These are phyloP conservation scores for Xanthia icteritia DNA, from an alignment of 2,888 invertebrate species.

Conservation along the genomic window DNA sequence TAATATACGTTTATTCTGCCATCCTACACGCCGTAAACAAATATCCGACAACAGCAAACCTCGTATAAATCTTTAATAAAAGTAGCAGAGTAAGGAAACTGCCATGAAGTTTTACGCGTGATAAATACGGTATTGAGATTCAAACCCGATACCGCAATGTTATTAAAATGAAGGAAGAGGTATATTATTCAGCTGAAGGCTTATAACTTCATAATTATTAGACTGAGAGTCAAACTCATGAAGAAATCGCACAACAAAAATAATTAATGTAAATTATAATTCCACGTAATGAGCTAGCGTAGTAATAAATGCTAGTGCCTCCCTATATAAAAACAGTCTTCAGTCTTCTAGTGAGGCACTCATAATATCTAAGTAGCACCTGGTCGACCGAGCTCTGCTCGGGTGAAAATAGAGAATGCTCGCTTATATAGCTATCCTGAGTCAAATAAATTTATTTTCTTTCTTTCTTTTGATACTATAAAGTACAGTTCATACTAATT, in stretches of 20 bases:
- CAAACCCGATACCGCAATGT: background rate
- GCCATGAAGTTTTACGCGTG: conserved; percentile 63
- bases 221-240: background rate
- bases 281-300: background rate
- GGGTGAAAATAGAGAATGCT: too few relatives aligned
- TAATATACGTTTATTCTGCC: conserved; percentile 68
- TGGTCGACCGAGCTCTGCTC: too few relatives aligned
- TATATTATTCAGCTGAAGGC: background rate
- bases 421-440: too few relatives aligned
- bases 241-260: background rate
- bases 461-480: too few relatives aligned
- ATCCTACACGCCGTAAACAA: conserved; percentile 71
- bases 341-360: background rate
- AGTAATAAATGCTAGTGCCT: background rate
- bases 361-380: background rate
- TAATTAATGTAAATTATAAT: background rate
- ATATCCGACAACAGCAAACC: conserved; percentile 69
- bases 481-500: too few relatives aligned
- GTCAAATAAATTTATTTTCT: too few relatives aligned
- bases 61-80: conserved; percentile 73
- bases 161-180: conserved; percentile 4
- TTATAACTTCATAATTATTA: background rate
- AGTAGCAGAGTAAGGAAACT: conserved; percentile 65
- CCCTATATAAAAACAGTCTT: background rate
- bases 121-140: conserved; percentile 58